Evolutionary conservation across 2,888 invertebrate species (phyloP).

Genomic region (Drosophila infuscata): DNA sequence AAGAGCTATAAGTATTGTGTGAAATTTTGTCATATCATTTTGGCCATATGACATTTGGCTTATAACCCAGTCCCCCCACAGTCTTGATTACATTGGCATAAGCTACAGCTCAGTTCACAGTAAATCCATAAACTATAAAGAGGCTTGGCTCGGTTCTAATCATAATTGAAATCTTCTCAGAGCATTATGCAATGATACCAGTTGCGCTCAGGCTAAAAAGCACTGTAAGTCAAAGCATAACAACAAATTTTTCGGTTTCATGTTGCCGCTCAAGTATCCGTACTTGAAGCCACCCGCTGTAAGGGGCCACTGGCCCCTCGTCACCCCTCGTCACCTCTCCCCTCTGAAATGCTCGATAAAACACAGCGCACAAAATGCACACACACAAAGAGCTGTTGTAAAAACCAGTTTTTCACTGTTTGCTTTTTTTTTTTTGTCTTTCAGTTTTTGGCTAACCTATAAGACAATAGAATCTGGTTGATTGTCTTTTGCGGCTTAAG

Average conservation of each 20-base stretch:
- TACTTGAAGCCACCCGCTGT: slow-evolving; percentile 35
- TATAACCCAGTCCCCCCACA: not conserved
- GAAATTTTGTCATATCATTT: not conserved
- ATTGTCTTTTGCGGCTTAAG: slow-evolving; percentile 47
- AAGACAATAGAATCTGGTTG: slow-evolving; percentile 65
- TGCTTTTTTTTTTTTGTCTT: not conserved
- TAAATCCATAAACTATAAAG: slow-evolving; percentile 15
- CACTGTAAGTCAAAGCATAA: slow-evolving; percentile 38
- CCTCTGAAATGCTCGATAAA: slow-evolving; percentile 43
- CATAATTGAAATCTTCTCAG: slow-evolving; percentile 67
- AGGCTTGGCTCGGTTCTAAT: slow-evolving; percentile 38
- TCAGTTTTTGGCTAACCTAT: slow-evolving; percentile 20
- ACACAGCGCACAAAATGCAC: slow-evolving; percentile 28
- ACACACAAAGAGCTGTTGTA: slow-evolving; percentile 19
- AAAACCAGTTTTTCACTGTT: slow-evolving; percentile 66
- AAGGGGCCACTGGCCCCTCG: slow-evolving; percentile 18
- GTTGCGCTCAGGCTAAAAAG: slow-evolving; percentile 43
- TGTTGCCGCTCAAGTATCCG: slow-evolving; percentile 31
- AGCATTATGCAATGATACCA: slow-evolving; percentile 51
- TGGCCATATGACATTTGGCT: not conserved
- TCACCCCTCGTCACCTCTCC: not conserved
- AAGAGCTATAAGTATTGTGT: not conserved
- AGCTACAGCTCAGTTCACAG: slow-evolving; percentile 15
- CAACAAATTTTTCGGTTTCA: slow-evolving; percentile 42
- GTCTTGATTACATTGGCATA: slow-evolving; percentile 18